Percentiles rank a stretch among this genome's conserved stretches.
Conservation (phyloP, 2,888 invertebrate species). For the Eilema griseolum region DNA sequence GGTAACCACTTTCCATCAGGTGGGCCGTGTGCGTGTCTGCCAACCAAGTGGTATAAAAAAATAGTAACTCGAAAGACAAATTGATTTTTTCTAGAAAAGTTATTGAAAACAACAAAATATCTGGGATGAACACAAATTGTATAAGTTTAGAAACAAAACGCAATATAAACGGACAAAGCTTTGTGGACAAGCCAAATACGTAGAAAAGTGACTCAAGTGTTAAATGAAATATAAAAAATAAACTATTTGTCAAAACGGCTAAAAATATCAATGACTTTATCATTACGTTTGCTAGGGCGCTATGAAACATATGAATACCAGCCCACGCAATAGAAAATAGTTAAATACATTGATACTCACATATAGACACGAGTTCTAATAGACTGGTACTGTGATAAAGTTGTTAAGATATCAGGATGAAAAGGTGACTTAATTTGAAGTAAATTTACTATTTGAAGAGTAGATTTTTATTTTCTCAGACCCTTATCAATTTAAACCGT, state of each 20-base stretch:
- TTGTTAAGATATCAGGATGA: neutral
- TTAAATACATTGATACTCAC: neutral
- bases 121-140: no score
- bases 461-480: neutral
- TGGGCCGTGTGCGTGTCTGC: no score
- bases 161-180: constrained; percentile 34
- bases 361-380: neutral
- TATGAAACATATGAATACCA: constrained; percentile 41
- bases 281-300: constrained; percentile 23
- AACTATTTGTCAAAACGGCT: constrained; percentile 58
- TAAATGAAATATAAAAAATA: constrained; percentile 47
- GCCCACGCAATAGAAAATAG: constrained; percentile 36
- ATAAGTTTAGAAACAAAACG: constrained; percentile 10
- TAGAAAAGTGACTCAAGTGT: constrained; percentile 59
- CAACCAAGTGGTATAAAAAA: no score
- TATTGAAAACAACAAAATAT: no score
- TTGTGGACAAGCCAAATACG: constrained; percentile 63
- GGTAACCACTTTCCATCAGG: no score
- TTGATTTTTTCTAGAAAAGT: no score
- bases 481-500: no score
- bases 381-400: neutral
- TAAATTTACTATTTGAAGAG: neutral
- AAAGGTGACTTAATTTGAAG: neutral
- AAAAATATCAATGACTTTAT: constrained; percentile 60
- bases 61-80: no score